Percentiles rank a stretch among this genome's conserved stretches.
These are phyloP conservation scores for Drosophila nigrodunni DNA, from an alignment of 1,140 invertebrate genomes.

Conservation along the genomic window DNA sequence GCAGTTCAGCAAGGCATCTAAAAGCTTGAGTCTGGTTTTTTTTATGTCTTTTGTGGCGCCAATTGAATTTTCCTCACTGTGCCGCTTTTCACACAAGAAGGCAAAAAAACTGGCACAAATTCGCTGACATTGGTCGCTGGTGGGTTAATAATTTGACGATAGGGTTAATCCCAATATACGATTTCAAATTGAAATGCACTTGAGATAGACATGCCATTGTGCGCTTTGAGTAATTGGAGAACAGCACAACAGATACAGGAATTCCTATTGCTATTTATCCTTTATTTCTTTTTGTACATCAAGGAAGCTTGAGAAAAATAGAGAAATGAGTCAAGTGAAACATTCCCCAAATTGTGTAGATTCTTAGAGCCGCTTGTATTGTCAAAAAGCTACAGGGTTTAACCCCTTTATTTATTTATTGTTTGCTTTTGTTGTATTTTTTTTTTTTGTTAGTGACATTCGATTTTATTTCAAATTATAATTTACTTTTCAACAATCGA, in stretches of 20 bases:
- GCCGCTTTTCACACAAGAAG: conserved; percentile 45
- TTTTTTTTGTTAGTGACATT: not conserved
- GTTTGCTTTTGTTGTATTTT: conserved; percentile 1
- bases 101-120: conserved; percentile 33
- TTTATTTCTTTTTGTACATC: not conserved
- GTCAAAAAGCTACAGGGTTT: not conserved
- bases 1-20: too few relatives aligned
- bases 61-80: conserved; percentile 53
- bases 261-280: conserved; percentile 22
- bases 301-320: not conserved
- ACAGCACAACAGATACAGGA: not conserved
- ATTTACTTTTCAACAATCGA: conserved; percentile 32
- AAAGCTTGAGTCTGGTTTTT: conserved; percentile 26
- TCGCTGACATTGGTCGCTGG: conserved; percentile 13
- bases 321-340: not conserved
- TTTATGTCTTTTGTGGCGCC: conserved; percentile 76
- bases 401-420: not conserved
- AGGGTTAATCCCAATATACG: conserved; percentile 35
- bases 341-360: too few relatives aligned
- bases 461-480: conserved; percentile 28
- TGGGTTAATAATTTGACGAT: conserved; percentile 26
- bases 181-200: conserved; percentile 21
- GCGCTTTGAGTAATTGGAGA: conserved; percentile 5
- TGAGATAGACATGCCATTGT: conserved; percentile 7
- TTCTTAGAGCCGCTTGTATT: too few relatives aligned